Evolutionary conservation across 2,797 vertebrate species (phyloP).

Genomic region (Oreochromis grahami): DNA sequence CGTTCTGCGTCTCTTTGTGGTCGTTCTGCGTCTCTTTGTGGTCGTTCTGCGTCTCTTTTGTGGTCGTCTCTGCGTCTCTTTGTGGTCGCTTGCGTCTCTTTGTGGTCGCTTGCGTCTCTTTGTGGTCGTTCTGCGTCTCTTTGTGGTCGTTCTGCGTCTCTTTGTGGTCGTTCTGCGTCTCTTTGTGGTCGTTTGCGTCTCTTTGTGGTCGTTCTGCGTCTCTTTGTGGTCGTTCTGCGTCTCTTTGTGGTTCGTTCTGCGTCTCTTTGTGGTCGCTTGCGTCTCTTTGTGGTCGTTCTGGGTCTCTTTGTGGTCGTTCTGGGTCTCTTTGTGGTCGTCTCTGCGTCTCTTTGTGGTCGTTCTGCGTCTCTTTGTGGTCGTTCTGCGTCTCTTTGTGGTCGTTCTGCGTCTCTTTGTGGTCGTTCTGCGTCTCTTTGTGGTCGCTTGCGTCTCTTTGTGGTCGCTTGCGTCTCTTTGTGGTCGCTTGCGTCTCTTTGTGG

Average conservation of each 20-base stretch:
- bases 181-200: accelerated
- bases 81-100: accelerated
- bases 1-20: too few relatives aligned
- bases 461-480: accelerated
- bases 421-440: accelerated
- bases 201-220: too few relatives aligned
- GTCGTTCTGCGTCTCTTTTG: too few relatives aligned
- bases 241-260: too few relatives aligned
- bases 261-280: too few relatives aligned
- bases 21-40: too few relatives aligned
- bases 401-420: accelerated
- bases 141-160: accelerated
- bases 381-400: accelerated
- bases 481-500: accelerated
- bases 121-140: accelerated
- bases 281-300: too few relatives aligned
- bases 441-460: accelerated
- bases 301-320: accelerated
- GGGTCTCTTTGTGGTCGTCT: accelerated
- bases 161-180: accelerated
- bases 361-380: accelerated
- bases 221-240: too few relatives aligned
- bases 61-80: accelerated
- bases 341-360: accelerated
- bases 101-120: accelerated